A percentile compares a stretch with the other conserved stretches of the same genome.
phyloP scores from a whole-genome alignment of 2,888 invertebrate species.

The Cryptus viduatorius region DNA sequence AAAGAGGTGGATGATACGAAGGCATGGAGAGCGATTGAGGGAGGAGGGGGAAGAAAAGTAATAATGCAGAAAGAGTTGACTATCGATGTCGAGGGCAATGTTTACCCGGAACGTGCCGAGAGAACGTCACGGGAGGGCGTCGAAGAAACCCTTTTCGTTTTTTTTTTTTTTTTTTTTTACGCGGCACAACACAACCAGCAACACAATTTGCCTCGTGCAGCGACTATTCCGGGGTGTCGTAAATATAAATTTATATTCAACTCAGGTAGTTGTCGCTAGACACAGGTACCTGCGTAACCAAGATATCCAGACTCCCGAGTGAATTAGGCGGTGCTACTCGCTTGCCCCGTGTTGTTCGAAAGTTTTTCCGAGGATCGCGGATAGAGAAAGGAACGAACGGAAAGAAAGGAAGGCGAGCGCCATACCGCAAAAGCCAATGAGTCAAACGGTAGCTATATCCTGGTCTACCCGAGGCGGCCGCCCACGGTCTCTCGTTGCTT shows the following conservation, averaged over 20 bases:
- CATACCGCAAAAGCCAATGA: slow-evolving; percentile 63
- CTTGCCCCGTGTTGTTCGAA: slow-evolving; percentile 32
- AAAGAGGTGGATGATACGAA: background rate
- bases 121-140: background rate
- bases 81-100: slow-evolving; percentile 54
- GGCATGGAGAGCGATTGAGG: background rate
- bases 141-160: slow-evolving; percentile 7
- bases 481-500: slow-evolving; percentile 53
- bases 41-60: slow-evolving; percentile 6
- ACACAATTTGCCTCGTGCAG: background rate
- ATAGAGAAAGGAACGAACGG: slow-evolving; percentile 42
- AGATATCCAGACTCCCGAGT: slow-evolving; percentile 30
- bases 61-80: slow-evolving; percentile 8
- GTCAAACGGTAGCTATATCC: slow-evolving; percentile 65
- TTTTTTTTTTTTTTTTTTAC: slow-evolving; percentile 16
- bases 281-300: slow-evolving; percentile 50
- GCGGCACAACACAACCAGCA: slow-evolving; percentile 14
- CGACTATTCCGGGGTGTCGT: slow-evolving; percentile 4
- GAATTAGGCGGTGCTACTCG: slow-evolving; percentile 33
- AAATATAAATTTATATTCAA: slow-evolving; percentile 61
- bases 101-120: slow-evolving; percentile 31
- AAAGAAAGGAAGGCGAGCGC: slow-evolving; percentile 52
- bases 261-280: slow-evolving; percentile 26
- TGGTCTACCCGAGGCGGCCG: slow-evolving; percentile 40
- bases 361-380: slow-evolving; percentile 53